Base-by-base conservation (phyloP, 2,888 invertebrate species). In the Leucania comma region DNA sequence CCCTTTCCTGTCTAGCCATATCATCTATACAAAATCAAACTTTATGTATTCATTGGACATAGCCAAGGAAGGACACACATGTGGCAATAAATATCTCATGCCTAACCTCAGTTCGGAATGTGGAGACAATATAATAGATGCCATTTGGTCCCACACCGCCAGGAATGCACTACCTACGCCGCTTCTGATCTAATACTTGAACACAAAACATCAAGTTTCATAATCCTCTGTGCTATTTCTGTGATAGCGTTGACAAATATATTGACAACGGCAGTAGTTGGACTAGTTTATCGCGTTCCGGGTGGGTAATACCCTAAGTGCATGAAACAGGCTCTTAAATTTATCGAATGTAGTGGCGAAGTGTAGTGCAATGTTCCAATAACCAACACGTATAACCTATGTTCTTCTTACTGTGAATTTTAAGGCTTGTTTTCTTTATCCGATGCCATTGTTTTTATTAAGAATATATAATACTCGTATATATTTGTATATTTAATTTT, bases 91-190 rank as follows among this genome's bases (percentile, higher is more conserved):
- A 81, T 85, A 80, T 77, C 72, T 76, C 88, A 87, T 84, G 87
- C 86, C 87, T 79, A 81, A 77, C 76, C 80, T 80, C 65, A 83
- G 78, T 72, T 60, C 38, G 81, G 87, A 87, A 93, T 92, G 90
- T 90, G 87, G 81, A 82, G 86, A 86, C 91, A 90, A 90, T 92
- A 90, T 91, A 90, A 89, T 89, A 80, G 80, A 72, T 66, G 69
- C 63, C 65, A 79, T 84, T 89, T 83, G 86, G 85, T 92, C 93
- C 93, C 92, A 93, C 93, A 90, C 88, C 82, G 84, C 73, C 72
- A 76, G 93, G 93, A 91, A 93, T 93, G 92, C 86, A 81, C 92
- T 89, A 87, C 94, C 93, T 93, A 94, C 94, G 91, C 93, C 71
- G 51, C 69, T 63, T 72, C 65, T 72, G 74, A 75, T 78, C 73